A percentile compares a stretch with the other conserved stretches of the same genome.
These are phyloP conservation scores for Dryobota labecula DNA, from an alignment of 2,888 invertebrate species.

Conservation along the genomic window DNA sequence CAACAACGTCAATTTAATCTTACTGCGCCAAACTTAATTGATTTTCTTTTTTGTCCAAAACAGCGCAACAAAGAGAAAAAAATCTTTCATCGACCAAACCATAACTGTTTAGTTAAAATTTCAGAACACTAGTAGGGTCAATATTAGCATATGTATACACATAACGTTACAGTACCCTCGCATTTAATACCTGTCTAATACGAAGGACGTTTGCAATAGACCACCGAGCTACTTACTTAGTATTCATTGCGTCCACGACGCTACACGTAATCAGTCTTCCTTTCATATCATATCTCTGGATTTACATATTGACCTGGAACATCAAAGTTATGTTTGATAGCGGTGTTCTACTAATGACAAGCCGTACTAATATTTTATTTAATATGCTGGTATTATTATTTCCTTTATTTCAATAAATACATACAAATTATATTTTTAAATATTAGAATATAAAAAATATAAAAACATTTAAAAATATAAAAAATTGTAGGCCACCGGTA, in stretches of 20 bases:
- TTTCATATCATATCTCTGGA: constrained; percentile 48
- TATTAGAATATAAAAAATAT: no score
- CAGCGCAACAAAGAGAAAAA: constrained; percentile 1
- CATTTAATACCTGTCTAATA: constrained; percentile 48
- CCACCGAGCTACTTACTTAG: constrained; percentile 33
- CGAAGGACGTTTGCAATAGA: constrained; percentile 44
- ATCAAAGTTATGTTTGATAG: constrained; percentile 34
- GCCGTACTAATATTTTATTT: no score
- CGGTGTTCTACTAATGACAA: constrained; percentile 11
- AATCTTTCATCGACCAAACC: neutral
- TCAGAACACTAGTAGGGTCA: constrained; percentile 17
- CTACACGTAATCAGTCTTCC: constrained; percentile 41
- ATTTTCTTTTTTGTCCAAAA: neutral
- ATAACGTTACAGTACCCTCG: constrained; percentile 22
- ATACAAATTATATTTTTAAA: no score
- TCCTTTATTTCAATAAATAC: no score
- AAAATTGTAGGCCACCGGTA: no score
- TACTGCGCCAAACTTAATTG: neutral
- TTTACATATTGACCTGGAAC: constrained; percentile 56
- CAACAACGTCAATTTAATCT: neutral
- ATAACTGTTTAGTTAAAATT: constrained; percentile 26
- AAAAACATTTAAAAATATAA: no score
- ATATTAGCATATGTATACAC: constrained; percentile 51
- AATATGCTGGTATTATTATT: no score
- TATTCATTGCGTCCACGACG: constrained; percentile 49